A percentile compares a stretch with the other conserved stretches of the same genome.
Evolutionary conservation across 2,797 vertebrate species (phyloP).

Genomic region (Philypnodon macrostomus): DNA sequence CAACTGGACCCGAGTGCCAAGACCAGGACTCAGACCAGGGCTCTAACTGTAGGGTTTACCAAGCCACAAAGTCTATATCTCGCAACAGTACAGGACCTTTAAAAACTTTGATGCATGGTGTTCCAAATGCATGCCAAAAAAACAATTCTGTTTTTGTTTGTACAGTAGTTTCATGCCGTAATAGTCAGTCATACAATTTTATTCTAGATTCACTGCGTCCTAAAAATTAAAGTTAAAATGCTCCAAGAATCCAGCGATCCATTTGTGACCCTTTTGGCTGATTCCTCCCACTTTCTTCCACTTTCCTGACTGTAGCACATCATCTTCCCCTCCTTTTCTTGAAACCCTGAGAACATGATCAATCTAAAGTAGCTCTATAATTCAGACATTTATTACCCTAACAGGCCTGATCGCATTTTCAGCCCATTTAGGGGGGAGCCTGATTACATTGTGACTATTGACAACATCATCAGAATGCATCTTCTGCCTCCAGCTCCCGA

Average conservation of each 20-base stretch:
- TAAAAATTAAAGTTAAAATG: no score
- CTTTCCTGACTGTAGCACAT: background rate
- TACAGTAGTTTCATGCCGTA: no score
- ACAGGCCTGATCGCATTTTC: slow-evolving; percentile 40
- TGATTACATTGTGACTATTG: slow-evolving; percentile 48
- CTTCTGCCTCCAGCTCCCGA: slow-evolving; percentile 8
- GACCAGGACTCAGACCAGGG: no score
- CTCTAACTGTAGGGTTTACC: no score
- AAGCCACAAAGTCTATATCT: no score
- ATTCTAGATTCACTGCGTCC: no score
- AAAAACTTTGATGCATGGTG: no score
- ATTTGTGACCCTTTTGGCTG: background rate
- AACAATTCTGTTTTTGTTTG: no score
- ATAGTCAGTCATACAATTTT: no score
- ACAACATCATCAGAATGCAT: slow-evolving; percentile 17
- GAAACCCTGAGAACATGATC: slow-evolving; percentile 29
- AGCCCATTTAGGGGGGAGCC: slow-evolving; percentile 26
- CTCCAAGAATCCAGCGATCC: background rate
- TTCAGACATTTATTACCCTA: slow-evolving; percentile 37
- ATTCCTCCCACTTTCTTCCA: slow-evolving; percentile 1
- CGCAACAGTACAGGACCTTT: no score
- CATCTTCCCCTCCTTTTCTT: background rate
- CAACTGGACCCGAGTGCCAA: no score
- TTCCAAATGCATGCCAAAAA: no score
- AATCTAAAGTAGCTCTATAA: slow-evolving; percentile 41